These are phyloP conservation scores for Labrus mixtus DNA, from an alignment of 2,113 vertebrate genomes.

Conservation along the genomic window DNA sequence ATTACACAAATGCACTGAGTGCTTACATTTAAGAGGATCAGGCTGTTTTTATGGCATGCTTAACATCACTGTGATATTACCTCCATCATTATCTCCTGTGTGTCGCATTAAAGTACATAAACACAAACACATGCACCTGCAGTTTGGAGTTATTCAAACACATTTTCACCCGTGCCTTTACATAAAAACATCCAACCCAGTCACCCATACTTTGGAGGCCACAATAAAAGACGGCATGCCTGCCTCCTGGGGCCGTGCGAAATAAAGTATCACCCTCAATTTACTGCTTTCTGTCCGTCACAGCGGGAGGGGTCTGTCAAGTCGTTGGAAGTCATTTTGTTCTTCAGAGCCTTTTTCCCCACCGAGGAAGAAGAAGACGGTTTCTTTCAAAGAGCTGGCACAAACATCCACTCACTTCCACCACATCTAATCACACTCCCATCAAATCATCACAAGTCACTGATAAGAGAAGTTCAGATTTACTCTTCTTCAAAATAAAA, in stretches of 20 bases:
- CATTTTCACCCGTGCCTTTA: not conserved
- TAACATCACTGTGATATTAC: not conserved
- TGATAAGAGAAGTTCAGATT: not conserved
- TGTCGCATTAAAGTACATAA: constrained; percentile 3
- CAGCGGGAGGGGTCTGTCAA: constrained; percentile 42
- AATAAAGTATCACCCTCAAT: constrained; percentile 26
- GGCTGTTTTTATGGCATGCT: not conserved
- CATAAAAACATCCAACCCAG: not conserved
- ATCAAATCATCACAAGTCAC: not conserved
- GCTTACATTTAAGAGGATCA: not conserved
- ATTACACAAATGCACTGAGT: not conserved
- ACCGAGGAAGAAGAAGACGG: not conserved
- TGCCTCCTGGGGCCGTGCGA: constrained; percentile 10
- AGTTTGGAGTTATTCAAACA: not conserved
- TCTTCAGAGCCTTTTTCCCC: constrained; percentile 18
- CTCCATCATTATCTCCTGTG: not conserved
- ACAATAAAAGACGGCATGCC: constrained; percentile 12
- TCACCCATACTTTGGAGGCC: not conserved
- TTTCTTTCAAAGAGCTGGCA: constrained; percentile 1
- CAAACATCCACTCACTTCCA: not conserved
- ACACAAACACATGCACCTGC: not conserved
- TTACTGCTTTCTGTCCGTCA: constrained; percentile 15
- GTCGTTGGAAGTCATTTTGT: constrained; percentile 29
- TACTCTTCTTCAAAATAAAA: not conserved
- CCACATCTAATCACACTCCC: not conserved